These are phyloP conservation scores for Aelia acuminata DNA, from an alignment of 2,888 invertebrate species.

Conservation along the genomic window DNA sequence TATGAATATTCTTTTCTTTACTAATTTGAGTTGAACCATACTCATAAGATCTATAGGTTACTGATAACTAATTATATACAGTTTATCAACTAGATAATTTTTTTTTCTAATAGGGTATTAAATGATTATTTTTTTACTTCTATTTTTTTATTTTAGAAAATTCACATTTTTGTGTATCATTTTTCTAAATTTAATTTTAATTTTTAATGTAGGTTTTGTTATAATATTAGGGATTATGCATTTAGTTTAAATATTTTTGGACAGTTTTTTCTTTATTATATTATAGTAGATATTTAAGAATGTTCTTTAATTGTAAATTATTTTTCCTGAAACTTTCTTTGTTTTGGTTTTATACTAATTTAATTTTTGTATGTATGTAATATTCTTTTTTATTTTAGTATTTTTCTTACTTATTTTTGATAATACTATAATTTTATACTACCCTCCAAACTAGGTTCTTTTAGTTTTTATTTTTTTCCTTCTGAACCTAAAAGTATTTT, in stretches of 20 bases:
- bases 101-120: constrained; percentile 29
- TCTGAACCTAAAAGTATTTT: no score
- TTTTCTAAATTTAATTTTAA: background rate
- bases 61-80: constrained; percentile 39
- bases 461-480: no score
- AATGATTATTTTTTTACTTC: background rate
- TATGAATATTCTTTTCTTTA: constrained; percentile 59
- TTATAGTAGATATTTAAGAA: background rate
- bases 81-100: constrained; percentile 43
- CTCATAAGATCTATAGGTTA: background rate
- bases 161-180: constrained; percentile 4
- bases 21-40: constrained; percentile 59
- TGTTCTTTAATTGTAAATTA: background rate
- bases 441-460: no score
- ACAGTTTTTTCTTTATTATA: background rate
- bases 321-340: background rate
- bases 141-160: background rate
- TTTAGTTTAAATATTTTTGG: background rate
- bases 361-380: background rate
- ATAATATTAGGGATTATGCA: background rate
- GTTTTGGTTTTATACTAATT: background rate
- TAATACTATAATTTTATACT: no score
- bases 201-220: background rate
- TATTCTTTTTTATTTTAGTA: background rate
- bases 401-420: background rate